These are phyloP conservation scores for Aphis craccivora DNA, from an alignment of 1,140 invertebrate species.

Conservation along the genomic window DNA sequence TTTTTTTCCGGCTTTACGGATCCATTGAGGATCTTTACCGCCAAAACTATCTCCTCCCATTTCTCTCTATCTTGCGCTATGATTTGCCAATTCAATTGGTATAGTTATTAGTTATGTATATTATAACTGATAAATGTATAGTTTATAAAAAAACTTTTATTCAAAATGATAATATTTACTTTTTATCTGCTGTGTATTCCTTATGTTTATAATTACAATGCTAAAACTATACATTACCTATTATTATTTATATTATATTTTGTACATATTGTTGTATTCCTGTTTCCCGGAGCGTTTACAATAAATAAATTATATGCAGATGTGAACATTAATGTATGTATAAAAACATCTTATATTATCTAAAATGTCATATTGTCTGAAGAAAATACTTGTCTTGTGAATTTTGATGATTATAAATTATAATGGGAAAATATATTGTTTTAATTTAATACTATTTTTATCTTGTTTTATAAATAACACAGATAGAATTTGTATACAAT, in stretches of 20 bases:
- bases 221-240: neutral
- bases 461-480: too few species aligned
- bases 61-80: too few species aligned
- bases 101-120: neutral
- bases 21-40: too few species aligned
- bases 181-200: neutral
- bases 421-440: neutral
- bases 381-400: neutral
- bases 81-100: too few species aligned
- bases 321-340: neutral
- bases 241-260: neutral
- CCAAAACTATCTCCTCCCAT: too few species aligned
- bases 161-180: neutral
- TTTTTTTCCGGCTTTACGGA: too few species aligned
- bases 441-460: neutral
- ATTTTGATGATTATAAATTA: neutral
- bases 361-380: neutral
- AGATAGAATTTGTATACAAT: too few species aligned
- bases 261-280: neutral
- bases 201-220: neutral
- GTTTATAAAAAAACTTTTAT: neutral
- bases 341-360: neutral
- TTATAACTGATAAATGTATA: neutral
- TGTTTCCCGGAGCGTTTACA: neutral
- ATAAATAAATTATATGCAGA: neutral